Conservation (phyloP, 2,797 vertebrate genomes). For the Eulemur albifrons region DNA sequence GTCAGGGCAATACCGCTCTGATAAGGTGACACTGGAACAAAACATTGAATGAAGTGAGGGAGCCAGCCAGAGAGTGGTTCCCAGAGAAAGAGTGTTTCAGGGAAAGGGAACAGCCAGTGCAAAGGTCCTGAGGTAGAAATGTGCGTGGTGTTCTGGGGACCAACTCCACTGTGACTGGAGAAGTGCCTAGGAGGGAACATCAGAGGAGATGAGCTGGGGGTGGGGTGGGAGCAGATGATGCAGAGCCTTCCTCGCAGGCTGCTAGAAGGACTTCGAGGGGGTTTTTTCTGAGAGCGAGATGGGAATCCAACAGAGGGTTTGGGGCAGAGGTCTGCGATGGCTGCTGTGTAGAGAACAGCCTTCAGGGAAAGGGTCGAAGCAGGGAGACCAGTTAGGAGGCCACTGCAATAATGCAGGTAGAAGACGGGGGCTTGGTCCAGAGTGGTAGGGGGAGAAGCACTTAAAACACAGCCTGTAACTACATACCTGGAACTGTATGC, state of each 20-base stretch:
- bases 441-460: background rate
- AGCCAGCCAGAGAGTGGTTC: background rate
- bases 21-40: background rate
- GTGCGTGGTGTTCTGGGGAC: background rate
- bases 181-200: fast-evolving
- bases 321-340: background rate
- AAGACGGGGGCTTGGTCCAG: background rate
- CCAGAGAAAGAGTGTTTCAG: background rate
- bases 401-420: no score
- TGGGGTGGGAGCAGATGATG: fast-evolving
- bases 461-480: background rate
- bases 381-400: background rate
- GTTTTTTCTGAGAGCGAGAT: background rate
- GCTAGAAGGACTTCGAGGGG: background rate
- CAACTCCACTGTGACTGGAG: background rate
- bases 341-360: background rate
- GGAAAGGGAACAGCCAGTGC: background rate
- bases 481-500: background rate
- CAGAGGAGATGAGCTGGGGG: background rate
- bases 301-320: background rate
- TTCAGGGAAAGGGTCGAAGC: background rate
- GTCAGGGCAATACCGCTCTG: background rate
- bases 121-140: background rate
- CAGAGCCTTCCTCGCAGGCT: background rate
- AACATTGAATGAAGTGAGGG: background rate